Evolutionary conservation across 2,888 invertebrate genomes (phyloP).

Genomic region (Thymelicus lineola): DNA sequence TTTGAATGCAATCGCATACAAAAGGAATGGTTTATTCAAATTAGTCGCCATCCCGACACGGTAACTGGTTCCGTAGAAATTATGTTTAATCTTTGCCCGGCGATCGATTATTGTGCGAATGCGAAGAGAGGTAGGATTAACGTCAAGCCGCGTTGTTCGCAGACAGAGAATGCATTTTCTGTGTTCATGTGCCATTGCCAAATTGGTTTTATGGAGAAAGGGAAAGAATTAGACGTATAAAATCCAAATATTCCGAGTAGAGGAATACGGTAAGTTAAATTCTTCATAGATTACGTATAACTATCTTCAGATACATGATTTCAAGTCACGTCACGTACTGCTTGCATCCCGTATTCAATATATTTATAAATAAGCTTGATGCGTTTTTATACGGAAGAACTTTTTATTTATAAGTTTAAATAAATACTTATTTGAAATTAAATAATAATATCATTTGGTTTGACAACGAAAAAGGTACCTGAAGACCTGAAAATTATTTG

Average conservation of each 20-base stretch:
- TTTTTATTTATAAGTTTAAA: too few relatives aligned
- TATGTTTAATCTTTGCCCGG: constrained; percentile 57
- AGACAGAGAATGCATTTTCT: constrained; percentile 24
- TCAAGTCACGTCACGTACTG: background rate
- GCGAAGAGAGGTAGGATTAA: constrained; percentile 65
- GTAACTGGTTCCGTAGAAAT: constrained; percentile 62
- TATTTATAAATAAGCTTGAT: background rate
- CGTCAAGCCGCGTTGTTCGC: constrained; percentile 39
- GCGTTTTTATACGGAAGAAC: too few relatives aligned
- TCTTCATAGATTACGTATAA: too few relatives aligned
- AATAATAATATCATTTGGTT: too few relatives aligned
- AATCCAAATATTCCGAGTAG: too few relatives aligned
- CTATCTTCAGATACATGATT: background rate
- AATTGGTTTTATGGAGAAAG: constrained; percentile 5
- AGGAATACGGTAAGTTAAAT: too few relatives aligned
- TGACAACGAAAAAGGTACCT: too few relatives aligned
- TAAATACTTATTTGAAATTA: too few relatives aligned
- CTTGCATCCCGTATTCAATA: background rate
- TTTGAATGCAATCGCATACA: too few relatives aligned
- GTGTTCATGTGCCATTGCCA: constrained; percentile 15
- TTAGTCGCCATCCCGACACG: constrained; percentile 21
- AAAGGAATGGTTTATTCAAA: background rate
- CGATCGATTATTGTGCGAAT: constrained; percentile 58
- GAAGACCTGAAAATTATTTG: too few relatives aligned
- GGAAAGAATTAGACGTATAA: background rate